These are phyloP conservation scores for Idaea straminata DNA, from an alignment of 2,888 invertebrate genomes.

Conservation along the genomic window DNA sequence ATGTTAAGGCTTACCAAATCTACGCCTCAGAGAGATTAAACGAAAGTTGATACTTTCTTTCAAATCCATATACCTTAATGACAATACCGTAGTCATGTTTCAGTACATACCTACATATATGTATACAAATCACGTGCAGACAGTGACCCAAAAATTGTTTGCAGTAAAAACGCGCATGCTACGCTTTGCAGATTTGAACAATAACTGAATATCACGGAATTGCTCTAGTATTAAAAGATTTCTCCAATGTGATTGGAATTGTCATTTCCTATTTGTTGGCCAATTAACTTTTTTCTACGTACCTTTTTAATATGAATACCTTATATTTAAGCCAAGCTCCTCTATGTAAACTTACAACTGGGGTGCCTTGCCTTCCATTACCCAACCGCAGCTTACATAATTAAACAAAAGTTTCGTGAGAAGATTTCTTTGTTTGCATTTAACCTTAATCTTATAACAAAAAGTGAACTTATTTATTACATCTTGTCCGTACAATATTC, in stretches of 20 bases:
- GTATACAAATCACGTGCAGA: conserved; percentile 58
- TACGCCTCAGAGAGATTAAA: conserved; percentile 36
- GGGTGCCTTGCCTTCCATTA: conserved; percentile 11
- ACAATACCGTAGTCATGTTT: conserved; percentile 42
- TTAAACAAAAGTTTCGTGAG: conserved; percentile 35
- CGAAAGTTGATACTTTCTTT: conserved; percentile 52
- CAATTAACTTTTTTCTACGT: background rate
- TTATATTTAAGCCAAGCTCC: background rate
- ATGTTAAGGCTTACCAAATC: conserved; percentile 39
- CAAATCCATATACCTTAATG: conserved; percentile 41
- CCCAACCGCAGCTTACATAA: conserved; percentile 27
- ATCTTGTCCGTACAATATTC: background rate
- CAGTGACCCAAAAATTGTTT: conserved; percentile 47
- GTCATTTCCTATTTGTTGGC: conserved; percentile 2
- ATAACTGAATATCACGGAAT: conserved; percentile 44
- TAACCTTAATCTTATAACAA: conserved; percentile 5
- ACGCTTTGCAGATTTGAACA: conserved; percentile 40
- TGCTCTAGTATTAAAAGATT: conserved; percentile 46
- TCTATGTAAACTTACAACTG: background rate
- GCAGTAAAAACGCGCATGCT: conserved; percentile 37
- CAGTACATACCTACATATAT: conserved; percentile 31
- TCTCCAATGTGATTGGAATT: conserved; percentile 44
- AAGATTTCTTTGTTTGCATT: conserved; percentile 28
- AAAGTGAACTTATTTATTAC: background rate
- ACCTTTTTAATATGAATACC: background rate